Evolutionary conservation across 2,797 vertebrate genomes (phyloP).

Genomic region (Thalassophryne amazonica): DNA sequence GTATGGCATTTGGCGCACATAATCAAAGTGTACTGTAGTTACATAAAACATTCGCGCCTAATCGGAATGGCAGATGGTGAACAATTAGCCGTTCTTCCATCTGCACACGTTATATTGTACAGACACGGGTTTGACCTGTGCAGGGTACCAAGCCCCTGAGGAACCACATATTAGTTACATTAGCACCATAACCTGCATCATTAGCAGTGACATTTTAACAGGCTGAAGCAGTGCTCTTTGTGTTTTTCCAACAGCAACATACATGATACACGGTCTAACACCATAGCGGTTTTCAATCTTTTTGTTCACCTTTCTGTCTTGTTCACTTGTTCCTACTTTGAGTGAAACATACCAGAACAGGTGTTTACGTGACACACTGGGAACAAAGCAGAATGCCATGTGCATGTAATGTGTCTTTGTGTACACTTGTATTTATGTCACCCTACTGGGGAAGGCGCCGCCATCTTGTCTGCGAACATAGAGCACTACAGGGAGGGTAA

Average conservation of each 20-base stretch:
- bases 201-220: constrained; percentile 48
- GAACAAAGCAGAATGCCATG: constrained; percentile 58
- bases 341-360: constrained; percentile 44
- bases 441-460: too few relatives aligned
- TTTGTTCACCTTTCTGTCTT: constrained; percentile 31
- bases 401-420: too few relatives aligned
- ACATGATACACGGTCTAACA: constrained; percentile 39
- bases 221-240: constrained; percentile 27
- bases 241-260: constrained; percentile 57
- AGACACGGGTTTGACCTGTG: constrained; percentile 4
- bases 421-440: too few relatives aligned
- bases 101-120: background rate
- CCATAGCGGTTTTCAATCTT: constrained; percentile 52
- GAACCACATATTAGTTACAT: constrained; percentile 49
- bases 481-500: too few relatives aligned
- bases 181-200: constrained; percentile 37
- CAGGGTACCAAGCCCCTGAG: constrained; percentile 17
- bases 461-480: too few relatives aligned
- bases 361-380: constrained; percentile 40
- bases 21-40: background rate
- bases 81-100: constrained; percentile 10
- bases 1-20: background rate
- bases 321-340: constrained; percentile 22
- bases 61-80: background rate
- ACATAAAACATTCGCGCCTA: rapidly evolving